phyloP scores from a whole-genome alignment of 2,888 invertebrate genomes.

The Acronicta psi region DNA sequence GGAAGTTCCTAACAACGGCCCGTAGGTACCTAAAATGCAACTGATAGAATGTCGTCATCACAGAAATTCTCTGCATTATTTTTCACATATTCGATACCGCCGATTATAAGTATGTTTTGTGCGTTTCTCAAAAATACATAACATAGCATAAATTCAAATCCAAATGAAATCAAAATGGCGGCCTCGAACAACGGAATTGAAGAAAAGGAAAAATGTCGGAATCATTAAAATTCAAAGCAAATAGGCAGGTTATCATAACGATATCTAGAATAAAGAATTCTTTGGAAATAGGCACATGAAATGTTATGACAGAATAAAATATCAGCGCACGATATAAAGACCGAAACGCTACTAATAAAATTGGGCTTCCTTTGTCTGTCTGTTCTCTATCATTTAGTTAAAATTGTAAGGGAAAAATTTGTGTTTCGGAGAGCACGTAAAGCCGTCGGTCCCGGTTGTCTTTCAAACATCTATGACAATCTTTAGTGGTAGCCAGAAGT shows the following conservation, averaged over 20 bases:
- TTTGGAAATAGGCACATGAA: slow-evolving; percentile 51
- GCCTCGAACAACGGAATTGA: slow-evolving; percentile 14
- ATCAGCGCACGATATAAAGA: slow-evolving; percentile 49
- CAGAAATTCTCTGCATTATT: too few relatives aligned
- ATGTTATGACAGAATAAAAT: slow-evolving; percentile 56
- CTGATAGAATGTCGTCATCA: too few relatives aligned
- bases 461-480: too few relatives aligned
- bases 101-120: too few relatives aligned
- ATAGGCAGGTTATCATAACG: slow-evolving; percentile 52
- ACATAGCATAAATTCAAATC: slow-evolving; percentile 13
- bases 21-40: too few relatives aligned
- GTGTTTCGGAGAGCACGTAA: too few relatives aligned
- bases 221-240: slow-evolving; percentile 58
- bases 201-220: slow-evolving; percentile 24
- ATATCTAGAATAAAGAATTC: slow-evolving; percentile 53
- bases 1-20: too few relatives aligned
- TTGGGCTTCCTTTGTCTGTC: slow-evolving; percentile 36
- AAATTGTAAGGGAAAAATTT: too few relatives aligned
- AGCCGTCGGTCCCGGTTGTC: too few relatives aligned
- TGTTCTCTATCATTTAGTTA: slow-evolving; percentile 11
- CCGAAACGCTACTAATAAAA: slow-evolving; percentile 17
- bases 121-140: neutral
- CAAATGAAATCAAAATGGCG: slow-evolving; percentile 28
- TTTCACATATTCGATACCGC: too few relatives aligned
- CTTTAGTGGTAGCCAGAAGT: too few relatives aligned